Percentiles rank a stretch among this genome's conserved stretches.
Conservation (phyloP, 2,113 vertebrate genomes). For the Cynocephalus volans region DNA sequence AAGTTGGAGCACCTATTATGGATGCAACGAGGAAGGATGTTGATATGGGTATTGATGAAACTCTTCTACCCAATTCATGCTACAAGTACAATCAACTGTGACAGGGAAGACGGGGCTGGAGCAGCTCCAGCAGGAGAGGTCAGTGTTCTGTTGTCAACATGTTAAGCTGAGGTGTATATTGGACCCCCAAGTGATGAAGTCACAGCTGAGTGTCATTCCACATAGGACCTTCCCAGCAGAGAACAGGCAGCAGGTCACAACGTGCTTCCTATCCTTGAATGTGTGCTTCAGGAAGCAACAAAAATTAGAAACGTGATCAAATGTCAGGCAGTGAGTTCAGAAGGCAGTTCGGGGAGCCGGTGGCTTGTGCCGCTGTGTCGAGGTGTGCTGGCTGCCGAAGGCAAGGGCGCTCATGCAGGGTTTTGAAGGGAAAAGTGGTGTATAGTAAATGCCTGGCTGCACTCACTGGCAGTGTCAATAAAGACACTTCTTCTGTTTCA, state of each 20-base stretch:
- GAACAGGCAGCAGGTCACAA: background rate
- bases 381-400: background rate
- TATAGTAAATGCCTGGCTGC: background rate
- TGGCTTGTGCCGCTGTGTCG: background rate
- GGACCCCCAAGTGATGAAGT: background rate
- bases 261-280: background rate
- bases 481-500: slow-evolving; percentile 32
- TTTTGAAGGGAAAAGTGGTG: background rate
- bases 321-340: background rate
- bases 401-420: background rate
- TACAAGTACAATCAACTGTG: background rate
- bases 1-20: background rate
- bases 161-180: background rate
- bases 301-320: background rate
- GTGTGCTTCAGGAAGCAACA: background rate
- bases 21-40: background rate
- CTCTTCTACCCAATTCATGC: background rate
- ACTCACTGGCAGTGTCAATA: background rate
- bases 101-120: too few species aligned
- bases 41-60: background rate
- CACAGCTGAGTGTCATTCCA: background rate
- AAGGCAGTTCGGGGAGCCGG: background rate
- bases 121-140: background rate
- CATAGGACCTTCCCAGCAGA: background rate
- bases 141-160: background rate